Evolutionary conservation across 1,140 invertebrate species (phyloP).

Genomic region (Neuroterus valhalla): DNA sequence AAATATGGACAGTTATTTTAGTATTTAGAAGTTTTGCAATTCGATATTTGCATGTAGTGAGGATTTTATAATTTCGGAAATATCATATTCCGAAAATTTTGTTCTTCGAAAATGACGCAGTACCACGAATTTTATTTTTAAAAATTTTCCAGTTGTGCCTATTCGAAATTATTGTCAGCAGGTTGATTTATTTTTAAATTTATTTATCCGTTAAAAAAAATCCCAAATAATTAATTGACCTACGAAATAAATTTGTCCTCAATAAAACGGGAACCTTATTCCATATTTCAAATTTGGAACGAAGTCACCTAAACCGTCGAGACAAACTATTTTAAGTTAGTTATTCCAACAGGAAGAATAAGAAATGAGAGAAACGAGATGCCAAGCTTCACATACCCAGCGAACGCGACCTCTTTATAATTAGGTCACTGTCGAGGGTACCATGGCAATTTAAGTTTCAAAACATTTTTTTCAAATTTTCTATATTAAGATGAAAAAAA

Average conservation of each 20-base stretch:
- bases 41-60: no score
- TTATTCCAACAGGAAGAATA: slow-evolving; percentile 21
- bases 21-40: no score
- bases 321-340: slow-evolving; percentile 25
- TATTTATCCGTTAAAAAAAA: no score
- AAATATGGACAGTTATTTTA: no score
- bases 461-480: slow-evolving; percentile 36
- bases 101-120: no score
- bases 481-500: slow-evolving; percentile 42
- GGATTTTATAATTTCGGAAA: no score
- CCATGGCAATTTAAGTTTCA: slow-evolving; percentile 51
- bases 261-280: not conserved
- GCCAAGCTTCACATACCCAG: slow-evolving; percentile 32
- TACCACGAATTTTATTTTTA: no score
- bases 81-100: no score
- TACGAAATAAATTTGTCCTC: not conserved
- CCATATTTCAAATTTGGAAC: slow-evolving; percentile 6
- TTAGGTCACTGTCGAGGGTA: slow-evolving; percentile 59
- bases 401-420: slow-evolving; percentile 51
- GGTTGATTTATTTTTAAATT: no score
- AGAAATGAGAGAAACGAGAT: slow-evolving; percentile 25
- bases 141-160: no score
- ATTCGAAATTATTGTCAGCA: no score
- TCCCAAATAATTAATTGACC: no score
- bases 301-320: not conserved